These are phyloP conservation scores for Paracentrotus lividus DNA, from an alignment of 53 echinoderm and acorn worm species.

Conservation along the genomic window DNA sequence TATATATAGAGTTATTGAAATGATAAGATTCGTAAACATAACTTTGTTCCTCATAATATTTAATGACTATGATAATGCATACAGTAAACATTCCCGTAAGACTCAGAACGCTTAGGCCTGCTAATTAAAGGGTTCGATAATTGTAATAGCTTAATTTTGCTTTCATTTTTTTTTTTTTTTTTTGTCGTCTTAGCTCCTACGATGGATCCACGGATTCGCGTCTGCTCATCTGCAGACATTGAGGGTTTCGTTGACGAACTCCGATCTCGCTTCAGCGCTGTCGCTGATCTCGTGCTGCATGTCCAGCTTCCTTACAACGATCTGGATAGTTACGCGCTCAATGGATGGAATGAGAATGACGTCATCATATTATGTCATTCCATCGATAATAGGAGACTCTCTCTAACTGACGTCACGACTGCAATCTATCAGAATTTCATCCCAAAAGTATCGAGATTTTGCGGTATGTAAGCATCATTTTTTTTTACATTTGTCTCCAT, in stretches of 20 bases:
- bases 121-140: no score
- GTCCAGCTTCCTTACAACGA: slow-evolving; percentile 8
- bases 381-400: slow-evolving; percentile 42
- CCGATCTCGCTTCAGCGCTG: neutral
- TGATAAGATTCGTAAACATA: no score
- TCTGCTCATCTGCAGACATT: slow-evolving; percentile 39
- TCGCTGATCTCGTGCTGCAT: neutral
- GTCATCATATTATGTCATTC: slow-evolving; percentile 46
- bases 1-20: no score
- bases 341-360: neutral
- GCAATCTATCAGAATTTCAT: slow-evolving; percentile 26
- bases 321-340: neutral
- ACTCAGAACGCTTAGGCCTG: no score
- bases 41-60: no score
- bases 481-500: no score
- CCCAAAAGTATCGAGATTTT: neutral
- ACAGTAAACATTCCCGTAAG: no score
- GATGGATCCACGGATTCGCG: neutral
- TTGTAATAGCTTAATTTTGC: neutral
- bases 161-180: neutral
- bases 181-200: no score
- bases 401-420: slow-evolving; percentile 41
- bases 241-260: slow-evolving; percentile 28
- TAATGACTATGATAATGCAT: no score
- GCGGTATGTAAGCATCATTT: no score